These are phyloP conservation scores for Cygnus atratus DNA, from an alignment of 2,113 vertebrate genomes.

Conservation along the genomic window DNA sequence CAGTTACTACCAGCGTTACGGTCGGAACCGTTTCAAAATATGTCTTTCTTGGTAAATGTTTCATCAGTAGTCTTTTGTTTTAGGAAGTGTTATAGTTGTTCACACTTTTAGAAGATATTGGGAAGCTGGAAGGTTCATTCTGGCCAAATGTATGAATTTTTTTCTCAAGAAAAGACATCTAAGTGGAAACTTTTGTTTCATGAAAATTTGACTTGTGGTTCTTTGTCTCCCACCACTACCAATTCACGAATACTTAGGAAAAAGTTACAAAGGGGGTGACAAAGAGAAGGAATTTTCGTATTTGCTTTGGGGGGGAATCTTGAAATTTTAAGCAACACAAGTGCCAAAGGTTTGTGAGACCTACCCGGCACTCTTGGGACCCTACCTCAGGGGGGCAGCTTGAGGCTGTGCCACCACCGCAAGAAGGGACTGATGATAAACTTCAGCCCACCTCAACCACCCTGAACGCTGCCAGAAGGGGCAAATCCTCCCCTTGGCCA, in stretches of 20 bases:
- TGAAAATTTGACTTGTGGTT: accelerated
- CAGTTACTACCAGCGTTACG: not conserved
- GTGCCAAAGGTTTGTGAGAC: not conserved
- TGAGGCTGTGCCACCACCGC: not conserved
- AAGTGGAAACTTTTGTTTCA: not conserved
- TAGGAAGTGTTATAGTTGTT: not conserved
- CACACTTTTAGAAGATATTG: not conserved
- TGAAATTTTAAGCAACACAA: not conserved
- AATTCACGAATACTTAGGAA: not conserved
- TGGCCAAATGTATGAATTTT: accelerated
- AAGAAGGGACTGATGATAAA: not conserved
- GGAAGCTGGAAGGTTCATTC: not conserved
- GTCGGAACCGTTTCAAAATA: not conserved
- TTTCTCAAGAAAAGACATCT: not conserved
- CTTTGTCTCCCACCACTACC: not conserved
- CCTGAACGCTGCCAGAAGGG: not conserved
- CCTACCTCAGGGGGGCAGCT: accelerated
- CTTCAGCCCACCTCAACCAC: accelerated
- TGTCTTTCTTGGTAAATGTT: accelerated
- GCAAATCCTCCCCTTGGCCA: not conserved
- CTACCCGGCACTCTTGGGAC: accelerated
- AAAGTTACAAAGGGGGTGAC: not conserved
- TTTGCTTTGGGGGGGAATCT: not conserved
- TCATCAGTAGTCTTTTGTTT: not conserved
- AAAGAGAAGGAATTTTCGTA: not conserved